Conservation (phyloP, 2,888 invertebrate genomes). For the Volucella inflata region DNA sequence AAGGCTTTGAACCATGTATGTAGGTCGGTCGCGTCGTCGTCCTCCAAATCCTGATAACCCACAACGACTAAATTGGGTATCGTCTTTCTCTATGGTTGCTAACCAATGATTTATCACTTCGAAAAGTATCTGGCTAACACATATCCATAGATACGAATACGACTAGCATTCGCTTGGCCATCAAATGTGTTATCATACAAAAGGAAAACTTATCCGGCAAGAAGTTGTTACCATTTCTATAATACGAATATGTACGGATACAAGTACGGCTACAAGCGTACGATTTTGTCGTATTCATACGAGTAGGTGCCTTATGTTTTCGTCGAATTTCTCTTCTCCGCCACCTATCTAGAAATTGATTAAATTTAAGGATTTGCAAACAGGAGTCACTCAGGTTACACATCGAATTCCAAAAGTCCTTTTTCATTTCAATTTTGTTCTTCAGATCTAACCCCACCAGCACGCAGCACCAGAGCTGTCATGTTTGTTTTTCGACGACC, state of each 20-base stretch:
- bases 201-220: conserved; percentile 14
- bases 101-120: conserved; percentile 52
- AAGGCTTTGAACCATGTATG: conserved; percentile 28
- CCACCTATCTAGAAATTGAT: conserved; percentile 37
- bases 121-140: conserved; percentile 49
- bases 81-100: conserved; percentile 9
- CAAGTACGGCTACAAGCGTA: neutral
- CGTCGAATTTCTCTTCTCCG: neutral
- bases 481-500: conserved; percentile 39
- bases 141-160: neutral
- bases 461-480: neutral
- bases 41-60: conserved; percentile 9
- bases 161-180: conserved; percentile 45
- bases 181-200: conserved; percentile 46
- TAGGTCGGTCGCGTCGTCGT: neutral
- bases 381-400: conserved; percentile 28
- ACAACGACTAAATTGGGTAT: conserved; percentile 25
- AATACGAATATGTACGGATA: neutral
- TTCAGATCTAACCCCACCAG: neutral
- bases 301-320: neutral
- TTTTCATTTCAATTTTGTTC: conserved; percentile 45
- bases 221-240: neutral
- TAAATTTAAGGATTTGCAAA: conserved; percentile 44
- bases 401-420: conserved; percentile 33
- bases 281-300: conserved; percentile 2